phyloP scores from a whole-genome alignment of 2,888 invertebrate species.

The Orthosia incerta region DNA sequence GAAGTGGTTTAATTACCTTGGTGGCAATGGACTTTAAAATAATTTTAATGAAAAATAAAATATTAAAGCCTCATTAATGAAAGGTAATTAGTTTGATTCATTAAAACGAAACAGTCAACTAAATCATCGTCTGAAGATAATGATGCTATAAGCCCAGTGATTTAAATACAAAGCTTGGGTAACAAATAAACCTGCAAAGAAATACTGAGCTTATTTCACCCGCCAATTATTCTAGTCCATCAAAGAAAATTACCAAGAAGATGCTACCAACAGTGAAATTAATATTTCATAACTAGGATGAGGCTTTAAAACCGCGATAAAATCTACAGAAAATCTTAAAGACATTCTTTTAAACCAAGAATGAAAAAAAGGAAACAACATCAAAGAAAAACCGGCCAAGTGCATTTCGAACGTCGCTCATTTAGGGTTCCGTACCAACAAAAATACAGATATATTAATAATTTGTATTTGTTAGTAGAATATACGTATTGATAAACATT shows the following conservation, averaged over 20 bases:
- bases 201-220: neutral
- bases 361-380: neutral
- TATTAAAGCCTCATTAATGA: neutral
- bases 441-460: too few species aligned
- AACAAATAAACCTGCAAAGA: neutral
- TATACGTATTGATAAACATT: too few species aligned
- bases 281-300: slow-evolving; percentile 18
- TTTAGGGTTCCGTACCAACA: too few species aligned
- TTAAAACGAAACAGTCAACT: neutral
- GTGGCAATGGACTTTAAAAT: neutral
- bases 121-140: slow-evolving; percentile 10
- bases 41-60: neutral
- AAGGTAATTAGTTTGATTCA: slow-evolving; percentile 9
- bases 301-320: neutral
- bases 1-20: neutral
- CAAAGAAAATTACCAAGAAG: slow-evolving; percentile 13
- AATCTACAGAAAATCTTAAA: slow-evolving; percentile 11
- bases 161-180: slow-evolving; percentile 20
- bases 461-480: too few species aligned
- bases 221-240: neutral
- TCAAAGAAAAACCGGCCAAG: too few species aligned
- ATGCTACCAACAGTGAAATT: slow-evolving; percentile 5
- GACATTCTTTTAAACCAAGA: slow-evolving; percentile 1
- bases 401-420: too few species aligned
- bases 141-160: neutral